A percentile compares a stretch with the other conserved stretches of the same genome.
Conservation (phyloP, 1,140 invertebrate species). For the Dendroctonus valens region DNA sequence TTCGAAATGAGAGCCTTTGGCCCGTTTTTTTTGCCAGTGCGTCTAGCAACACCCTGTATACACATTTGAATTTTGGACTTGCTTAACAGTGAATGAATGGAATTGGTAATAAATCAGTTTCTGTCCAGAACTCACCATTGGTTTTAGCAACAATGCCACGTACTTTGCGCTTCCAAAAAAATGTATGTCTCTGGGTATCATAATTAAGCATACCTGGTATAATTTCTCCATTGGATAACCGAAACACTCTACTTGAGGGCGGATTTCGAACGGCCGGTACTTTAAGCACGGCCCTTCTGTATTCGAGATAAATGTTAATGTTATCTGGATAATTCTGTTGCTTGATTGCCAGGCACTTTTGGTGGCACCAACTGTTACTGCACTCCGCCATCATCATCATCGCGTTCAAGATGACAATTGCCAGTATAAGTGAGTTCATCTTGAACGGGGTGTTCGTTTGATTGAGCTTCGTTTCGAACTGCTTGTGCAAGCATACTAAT, state of each 20-base stretch:
- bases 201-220: slow-evolving; percentile 18
- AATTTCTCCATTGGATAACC: slow-evolving; percentile 6
- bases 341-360: slow-evolving; percentile 1
- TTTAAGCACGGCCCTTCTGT: slow-evolving; percentile 9
- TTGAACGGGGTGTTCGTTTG: slow-evolving; percentile 11
- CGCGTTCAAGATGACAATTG: not conserved
- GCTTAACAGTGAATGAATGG: no score
- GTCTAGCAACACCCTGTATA: no score
- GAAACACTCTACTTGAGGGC: not conserved
- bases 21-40: no score
- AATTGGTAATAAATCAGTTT: no score
- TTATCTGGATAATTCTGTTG: not conserved
- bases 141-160: not conserved
- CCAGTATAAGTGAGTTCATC: not conserved
- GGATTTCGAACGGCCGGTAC: not conserved
- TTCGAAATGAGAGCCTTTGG: no score
- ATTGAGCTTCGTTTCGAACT: slow-evolving; percentile 12
- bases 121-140: slow-evolving; percentile 6
- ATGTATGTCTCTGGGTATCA: not conserved
- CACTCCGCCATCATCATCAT: slow-evolving; percentile 8
- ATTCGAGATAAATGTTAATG: slow-evolving; percentile 18
- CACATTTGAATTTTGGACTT: no score
- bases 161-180: slow-evolving; percentile 6
- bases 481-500: not conserved
- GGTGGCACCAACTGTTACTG: not conserved